phyloP scores from a whole-genome alignment of 2,888 invertebrate genomes.

The Ferrisia virgata region DNA sequence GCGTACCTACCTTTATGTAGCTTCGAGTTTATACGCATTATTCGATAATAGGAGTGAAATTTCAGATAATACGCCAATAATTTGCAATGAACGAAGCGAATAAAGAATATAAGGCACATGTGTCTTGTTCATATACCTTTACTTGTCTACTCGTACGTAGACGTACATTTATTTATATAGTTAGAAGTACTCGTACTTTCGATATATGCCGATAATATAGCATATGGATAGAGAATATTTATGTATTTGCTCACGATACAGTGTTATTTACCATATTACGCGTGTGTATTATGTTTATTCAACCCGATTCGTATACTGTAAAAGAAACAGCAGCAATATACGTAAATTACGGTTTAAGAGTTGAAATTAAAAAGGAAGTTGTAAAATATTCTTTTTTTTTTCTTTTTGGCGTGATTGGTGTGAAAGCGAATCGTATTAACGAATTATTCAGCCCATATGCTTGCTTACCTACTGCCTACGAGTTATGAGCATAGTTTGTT shows the following conservation, averaged over 20 bases:
- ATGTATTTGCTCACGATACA: no score
- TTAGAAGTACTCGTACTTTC: no score
- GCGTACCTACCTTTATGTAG: neutral
- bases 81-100: neutral
- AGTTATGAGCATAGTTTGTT: no score
- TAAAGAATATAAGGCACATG: no score
- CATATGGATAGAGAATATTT: neutral
- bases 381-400: neutral
- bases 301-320: neutral
- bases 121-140: no score
- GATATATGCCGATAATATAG: neutral
- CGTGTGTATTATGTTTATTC: slow-evolving; percentile 20
- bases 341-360: slow-evolving; percentile 8
- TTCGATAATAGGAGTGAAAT: slow-evolving; percentile 21
- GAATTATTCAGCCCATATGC: neutral
- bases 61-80: slow-evolving; percentile 23
- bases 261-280: no score
- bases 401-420: slow-evolving; percentile 1
- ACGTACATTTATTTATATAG: no score
- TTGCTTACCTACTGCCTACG: no score
- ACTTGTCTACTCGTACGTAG: no score
- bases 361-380: slow-evolving; percentile 26
- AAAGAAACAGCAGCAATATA: neutral
- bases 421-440: slow-evolving; percentile 25
- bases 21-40: neutral